phyloP scores from a whole-genome alignment of 1,140 invertebrate genomes.

The Microplitis mediator region DNA sequence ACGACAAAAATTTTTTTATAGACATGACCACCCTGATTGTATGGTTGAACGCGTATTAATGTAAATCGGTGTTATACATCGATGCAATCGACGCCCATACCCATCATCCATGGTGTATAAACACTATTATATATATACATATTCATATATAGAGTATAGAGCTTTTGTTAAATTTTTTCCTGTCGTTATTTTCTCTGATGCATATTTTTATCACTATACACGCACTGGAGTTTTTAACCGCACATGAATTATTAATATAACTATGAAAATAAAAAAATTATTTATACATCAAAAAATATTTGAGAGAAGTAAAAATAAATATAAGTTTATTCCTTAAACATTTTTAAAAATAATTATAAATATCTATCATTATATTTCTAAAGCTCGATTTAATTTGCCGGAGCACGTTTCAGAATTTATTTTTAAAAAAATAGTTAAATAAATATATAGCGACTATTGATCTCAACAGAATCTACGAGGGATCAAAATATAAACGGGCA shows the following conservation, averaged over 20 bases:
- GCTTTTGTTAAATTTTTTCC: neutral
- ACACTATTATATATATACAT: neutral
- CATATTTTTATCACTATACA: constrained; percentile 15
- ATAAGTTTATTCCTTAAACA: too few relatives aligned
- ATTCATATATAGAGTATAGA: neutral
- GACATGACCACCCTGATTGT: constrained; percentile 5
- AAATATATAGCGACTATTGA: too few relatives aligned
- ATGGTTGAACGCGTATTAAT: constrained; percentile 23
- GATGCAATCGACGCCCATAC: constrained; percentile 10
- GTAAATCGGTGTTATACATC: constrained; percentile 13
- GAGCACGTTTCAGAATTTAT: too few relatives aligned
- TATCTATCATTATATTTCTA: too few relatives aligned
- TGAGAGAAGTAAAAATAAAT: too few relatives aligned
- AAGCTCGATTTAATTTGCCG: too few relatives aligned
- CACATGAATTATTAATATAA: constrained; percentile 19
- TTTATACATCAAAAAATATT: too few relatives aligned
- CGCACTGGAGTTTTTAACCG: neutral
- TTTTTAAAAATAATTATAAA: too few relatives aligned
- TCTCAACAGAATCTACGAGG: too few relatives aligned
- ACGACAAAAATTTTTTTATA: neutral
- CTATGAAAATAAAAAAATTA: too few relatives aligned
- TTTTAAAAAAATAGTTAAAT: too few relatives aligned
- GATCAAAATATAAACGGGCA: neutral
- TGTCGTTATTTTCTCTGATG: constrained; percentile 9
- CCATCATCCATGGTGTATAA: neutral